These are phyloP conservation scores for Elysia chlorotica DNA, from an alignment of 1,140 invertebrate species.

Conservation along the genomic window DNA sequence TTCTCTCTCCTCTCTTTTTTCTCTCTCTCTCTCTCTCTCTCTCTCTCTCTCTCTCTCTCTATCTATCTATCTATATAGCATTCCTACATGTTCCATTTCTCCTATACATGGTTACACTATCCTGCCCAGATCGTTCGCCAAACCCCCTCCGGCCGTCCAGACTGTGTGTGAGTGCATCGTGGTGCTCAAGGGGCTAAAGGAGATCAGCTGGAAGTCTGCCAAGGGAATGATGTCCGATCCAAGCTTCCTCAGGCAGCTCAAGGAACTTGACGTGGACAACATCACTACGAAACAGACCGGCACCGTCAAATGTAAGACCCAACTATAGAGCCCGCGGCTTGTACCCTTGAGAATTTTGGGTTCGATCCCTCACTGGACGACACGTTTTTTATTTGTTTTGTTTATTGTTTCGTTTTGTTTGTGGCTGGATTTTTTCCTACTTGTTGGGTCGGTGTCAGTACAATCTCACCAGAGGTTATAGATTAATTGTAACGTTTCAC, in stretches of 20 bases:
- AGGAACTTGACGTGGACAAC: conserved; percentile 81
- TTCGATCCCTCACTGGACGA: too few species aligned
- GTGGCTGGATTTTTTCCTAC: too few species aligned
- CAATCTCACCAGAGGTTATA: too few species aligned
- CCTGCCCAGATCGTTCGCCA: conserved; percentile 78
- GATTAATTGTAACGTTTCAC: too few species aligned
- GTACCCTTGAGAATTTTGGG: too few species aligned
- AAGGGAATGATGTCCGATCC: conserved; percentile 87
- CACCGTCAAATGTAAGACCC: conserved; percentile 62
- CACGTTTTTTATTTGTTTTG: too few species aligned
- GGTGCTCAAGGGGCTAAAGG: conserved; percentile 77
- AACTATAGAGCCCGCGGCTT: too few species aligned
- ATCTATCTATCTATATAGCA: background rate
- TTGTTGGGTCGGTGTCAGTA: too few species aligned
- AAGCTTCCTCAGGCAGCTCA: conserved; percentile 75
- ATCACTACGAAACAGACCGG: conserved; percentile 76
- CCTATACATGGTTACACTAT: too few species aligned
- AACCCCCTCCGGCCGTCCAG: conserved; percentile 83
- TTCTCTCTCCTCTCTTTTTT: background rate
- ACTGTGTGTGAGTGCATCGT: conserved; percentile 82
- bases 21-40: background rate
- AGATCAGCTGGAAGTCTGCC: conserved; percentile 83
- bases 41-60: background rate
- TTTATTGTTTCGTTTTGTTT: too few species aligned
- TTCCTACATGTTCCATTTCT: too few species aligned